Base-by-base conservation (phyloP, 92 coral and sea anemone genomes). In the Micromussa lordhowensis region DNA sequence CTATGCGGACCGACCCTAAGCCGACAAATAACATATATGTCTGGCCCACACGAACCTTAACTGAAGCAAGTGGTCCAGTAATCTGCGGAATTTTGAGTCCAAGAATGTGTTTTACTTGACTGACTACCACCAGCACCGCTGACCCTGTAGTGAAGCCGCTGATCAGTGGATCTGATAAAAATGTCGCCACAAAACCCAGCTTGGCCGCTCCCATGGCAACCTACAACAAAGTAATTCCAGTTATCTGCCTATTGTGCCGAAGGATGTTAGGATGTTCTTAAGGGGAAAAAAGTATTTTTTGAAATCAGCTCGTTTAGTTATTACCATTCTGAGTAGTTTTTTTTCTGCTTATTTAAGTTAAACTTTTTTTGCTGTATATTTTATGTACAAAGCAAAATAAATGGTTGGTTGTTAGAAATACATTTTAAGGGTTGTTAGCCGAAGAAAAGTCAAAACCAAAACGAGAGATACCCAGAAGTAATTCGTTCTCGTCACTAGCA, bases 121-220 rank as follows among this genome's bases (percentile, higher is more conserved):
- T 93, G n/a, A 91, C 58, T 5, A 97, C 96, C 12, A 97, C 96
- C 34, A 94, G 21, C 19, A 93, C 93, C 51, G 99, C 98, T 66
- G 96, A 85, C 26, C 99, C 99, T 29, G 99, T 94, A n/a, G 99
- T 97, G 83, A 97, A 97, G 38, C 98, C 99, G 87, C 99, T 97
- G 91, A 97, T 88, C 68, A 97, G 83, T 44, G 98, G 98, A 70
- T 96, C 96, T 15, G 99, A 97, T 68, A 97, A 44, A 84, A 90
- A 97, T 11, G 85, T 68, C 17, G 99, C 96, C 74, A 96, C 83
- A 78, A 95, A 86, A 53, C 99, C 99, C 44, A 96, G 91, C 90
- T 87, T 90, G 26, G 90, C 88, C 24, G 91, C 81, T 36, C 99
- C 98, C 99, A 97, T 95, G 8, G 89, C 94, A 77, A 93, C 86